Evolutionary conservation across 2,113 vertebrate species (phyloP), one percentile per base, ranked within the genome.

Genomic region (Rhinoptilus africanus): DNA sequence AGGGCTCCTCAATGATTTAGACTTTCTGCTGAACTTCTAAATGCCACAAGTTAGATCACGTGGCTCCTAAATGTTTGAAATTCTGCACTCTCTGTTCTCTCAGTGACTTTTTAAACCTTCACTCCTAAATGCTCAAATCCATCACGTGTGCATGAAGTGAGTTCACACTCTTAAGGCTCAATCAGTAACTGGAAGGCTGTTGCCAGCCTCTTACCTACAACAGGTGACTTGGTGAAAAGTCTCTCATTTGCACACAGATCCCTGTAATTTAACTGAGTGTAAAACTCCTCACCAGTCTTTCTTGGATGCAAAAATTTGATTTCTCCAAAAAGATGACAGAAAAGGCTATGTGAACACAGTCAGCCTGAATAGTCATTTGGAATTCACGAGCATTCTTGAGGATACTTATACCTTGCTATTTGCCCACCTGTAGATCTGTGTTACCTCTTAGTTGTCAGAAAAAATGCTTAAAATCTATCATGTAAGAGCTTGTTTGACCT

Each of bases 401-500:
- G 48, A 53, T 85, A 57, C 69, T 69, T 48, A 35, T 4, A 75
- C n/a, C 9, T 41, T 93, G 21, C 41, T 85, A 16, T 95, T 92
- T 95, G 34, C 69, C 60, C 62, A 53, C 76, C 53, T 89, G 53
- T 78, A 68, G 83, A 45, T 95, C 96, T 97, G 71, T 85, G 85
- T 95, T 92, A 83, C 89, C 72, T 97, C 82, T 92, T 93, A 86
- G 60, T 84, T 97, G 82, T 96, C 92, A 96, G 93, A 97, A 92
- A 32, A 97, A 94, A 77, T 69, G 69, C 81, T 82, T 97, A 75
- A 92, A 95, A 96, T 96, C 96, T 97, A 80, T 97, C 84, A 88
- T 97, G 53, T 92, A 95, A 97, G 92, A 97, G 92, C 93, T 98
- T 92, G 85, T 97, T 96, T 97, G 92, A 94, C 96, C 96, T 96